Evolutionary conservation across 2,888 invertebrate genomes (phyloP).

Genomic region (Epinotia ramella): DNA sequence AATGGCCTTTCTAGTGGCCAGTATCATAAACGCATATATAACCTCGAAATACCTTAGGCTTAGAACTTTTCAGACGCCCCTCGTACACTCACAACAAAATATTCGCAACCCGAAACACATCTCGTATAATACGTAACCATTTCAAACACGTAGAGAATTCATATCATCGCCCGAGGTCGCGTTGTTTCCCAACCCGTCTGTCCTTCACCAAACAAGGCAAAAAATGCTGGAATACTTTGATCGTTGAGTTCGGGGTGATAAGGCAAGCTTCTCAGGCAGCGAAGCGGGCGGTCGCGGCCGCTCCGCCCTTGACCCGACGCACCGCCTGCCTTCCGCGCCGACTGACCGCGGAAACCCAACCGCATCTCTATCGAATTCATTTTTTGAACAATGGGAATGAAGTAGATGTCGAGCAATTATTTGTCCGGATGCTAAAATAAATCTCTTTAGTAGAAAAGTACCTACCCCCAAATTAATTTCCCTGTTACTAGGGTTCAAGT

Average conservation of each 20-base stretch:
- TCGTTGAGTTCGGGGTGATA: conserved; percentile 55
- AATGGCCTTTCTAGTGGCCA: too few species aligned
- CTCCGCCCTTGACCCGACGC: conserved; percentile 72
- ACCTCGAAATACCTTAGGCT: too few species aligned
- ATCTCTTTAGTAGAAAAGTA: conserved; percentile 25
- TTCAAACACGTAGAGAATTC: conserved; percentile 23
- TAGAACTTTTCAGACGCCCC: too few species aligned
- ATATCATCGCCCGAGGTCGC: conserved; percentile 8
- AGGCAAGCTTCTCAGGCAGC: conserved; percentile 52
- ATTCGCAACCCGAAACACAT: conserved; percentile 20
- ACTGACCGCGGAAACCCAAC: conserved; percentile 55
- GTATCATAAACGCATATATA: too few species aligned
- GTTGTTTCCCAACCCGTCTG: conserved; percentile 13
- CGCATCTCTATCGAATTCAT: conserved; percentile 46
- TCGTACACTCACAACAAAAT: not conserved
- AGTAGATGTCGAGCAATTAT: conserved; percentile 31
- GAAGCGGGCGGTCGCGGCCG: conserved; percentile 58
- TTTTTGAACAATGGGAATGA: conserved; percentile 22
- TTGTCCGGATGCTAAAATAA: conserved; percentile 9
- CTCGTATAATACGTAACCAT: not conserved
- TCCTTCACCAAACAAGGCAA: conserved; percentile 32
- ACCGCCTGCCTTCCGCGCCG: conserved; percentile 58
- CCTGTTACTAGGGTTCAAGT: conserved; percentile 23
- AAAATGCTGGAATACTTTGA: conserved; percentile 30
- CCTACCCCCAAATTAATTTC: conserved; percentile 16